phyloP scores from a whole-genome alignment of 2,888 invertebrate species.

The Lordiphosa andalusiaca region DNA sequence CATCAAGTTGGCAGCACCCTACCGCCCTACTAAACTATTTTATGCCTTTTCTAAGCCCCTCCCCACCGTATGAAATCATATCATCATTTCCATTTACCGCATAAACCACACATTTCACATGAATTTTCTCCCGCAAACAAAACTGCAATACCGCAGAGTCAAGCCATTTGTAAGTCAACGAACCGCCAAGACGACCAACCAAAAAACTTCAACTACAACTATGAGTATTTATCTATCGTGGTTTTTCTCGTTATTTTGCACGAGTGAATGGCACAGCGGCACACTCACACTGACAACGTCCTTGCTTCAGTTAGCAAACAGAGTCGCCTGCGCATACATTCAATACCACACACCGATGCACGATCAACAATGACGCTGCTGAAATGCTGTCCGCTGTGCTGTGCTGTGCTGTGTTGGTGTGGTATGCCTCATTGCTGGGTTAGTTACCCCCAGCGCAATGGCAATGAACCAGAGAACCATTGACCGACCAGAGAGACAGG shows the following conservation, averaged over 20 bases:
- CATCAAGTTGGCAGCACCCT: no score
- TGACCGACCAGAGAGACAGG: constrained; percentile 73
- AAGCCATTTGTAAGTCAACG: constrained; percentile 61
- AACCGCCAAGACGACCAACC: constrained; percentile 41
- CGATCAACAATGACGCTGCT: constrained; percentile 55
- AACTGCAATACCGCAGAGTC: constrained; percentile 10
- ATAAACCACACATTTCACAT: constrained; percentile 18
- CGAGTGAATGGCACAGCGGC: constrained; percentile 53
- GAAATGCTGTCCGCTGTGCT: constrained; percentile 38
- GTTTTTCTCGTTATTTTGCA: constrained; percentile 32
- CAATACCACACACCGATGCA: no score
- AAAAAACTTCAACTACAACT: constrained; percentile 18
- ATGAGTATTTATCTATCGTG: constrained; percentile 45
- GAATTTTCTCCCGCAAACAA: constrained; percentile 14
- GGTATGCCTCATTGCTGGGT: constrained; percentile 71
- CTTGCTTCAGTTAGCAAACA: constrained; percentile 62
- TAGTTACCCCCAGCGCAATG: constrained; percentile 80
- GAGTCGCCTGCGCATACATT: constrained; percentile 12
- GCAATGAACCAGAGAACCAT: constrained; percentile 81
- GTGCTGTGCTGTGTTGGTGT: constrained; percentile 39
- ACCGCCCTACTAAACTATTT: no score
- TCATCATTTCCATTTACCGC: not conserved
- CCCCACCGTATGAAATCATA: no score
- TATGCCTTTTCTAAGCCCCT: no score
- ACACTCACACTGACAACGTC: constrained; percentile 46